Base-by-base conservation (phyloP, 2,113 vertebrate species). In the Epinephelus lanceolatus region DNA sequence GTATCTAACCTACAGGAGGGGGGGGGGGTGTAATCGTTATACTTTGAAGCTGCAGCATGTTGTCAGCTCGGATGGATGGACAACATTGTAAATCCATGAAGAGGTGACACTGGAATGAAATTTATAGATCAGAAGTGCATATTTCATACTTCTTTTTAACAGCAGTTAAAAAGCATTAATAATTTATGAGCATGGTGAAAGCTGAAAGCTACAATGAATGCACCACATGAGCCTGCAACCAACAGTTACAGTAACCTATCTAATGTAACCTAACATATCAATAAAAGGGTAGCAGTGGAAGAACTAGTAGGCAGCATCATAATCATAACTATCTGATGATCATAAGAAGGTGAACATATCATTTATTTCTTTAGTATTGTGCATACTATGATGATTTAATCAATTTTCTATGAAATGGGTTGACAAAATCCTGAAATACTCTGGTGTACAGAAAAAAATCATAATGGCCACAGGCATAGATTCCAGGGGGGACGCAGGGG, bases 111-210 rank as follows among this genome's bases (percentile, higher is more conserved):
- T 47, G 66, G 66, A 83, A 71, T 86, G 76, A 86, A 88, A 91
- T 90, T 80, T 91, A 88, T 90, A 77, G 89, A 87, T 88, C 78
- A 80, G 71, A 85, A 70, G 75, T 78, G 81, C 83, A 72, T 78
- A 76, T 90, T 86, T 45, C 76, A 86, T 85, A 80, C 82, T 81
- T 86, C 80, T 89, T 93, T 83, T 88, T 94, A 95, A 95, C 84
- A 87, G 88, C 67, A 56, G 85, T 86, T 91, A 78, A 73, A 81
- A 96, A 95, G 95, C 96, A 96, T 96, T 95, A 96, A 96, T 96
- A 96, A 96, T 96, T 96, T 94, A 96, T 96, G 95, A 95, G 93
- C 88, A 93, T 95, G 96, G 76, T 96, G 96, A 95, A 37, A 96
- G 95, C 89, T 95, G 95, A 95, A 96, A 96, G 95, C 96, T 95